A percentile compares a stretch with the other conserved stretches of the same genome.
Evolutionary conservation across 2,113 vertebrate species (phyloP).

Genomic region (Sceloporus tristichus): DNA sequence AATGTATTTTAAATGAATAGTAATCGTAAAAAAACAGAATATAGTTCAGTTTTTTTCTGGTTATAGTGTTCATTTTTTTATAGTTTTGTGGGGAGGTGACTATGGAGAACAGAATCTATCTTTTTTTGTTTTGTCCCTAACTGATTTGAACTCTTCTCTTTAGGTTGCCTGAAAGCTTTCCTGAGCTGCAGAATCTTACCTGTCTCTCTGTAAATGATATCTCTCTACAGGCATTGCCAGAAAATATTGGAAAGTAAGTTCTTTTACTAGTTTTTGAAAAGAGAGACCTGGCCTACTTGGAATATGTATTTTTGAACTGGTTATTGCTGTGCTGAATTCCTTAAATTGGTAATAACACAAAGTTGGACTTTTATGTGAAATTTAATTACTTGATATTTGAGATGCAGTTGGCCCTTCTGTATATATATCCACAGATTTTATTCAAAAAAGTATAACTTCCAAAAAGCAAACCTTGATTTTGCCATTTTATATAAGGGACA

Average conservation of each 20-base stretch:
- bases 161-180: conserved; percentile 96
- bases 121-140: conserved; percentile 41
- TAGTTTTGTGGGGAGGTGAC: not conserved
- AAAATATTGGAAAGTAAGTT: conserved; percentile 99
- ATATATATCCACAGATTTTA: no score
- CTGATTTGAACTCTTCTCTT: conserved; percentile 49
- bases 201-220: conserved; percentile 99
- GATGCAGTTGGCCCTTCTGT: no score
- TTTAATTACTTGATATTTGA: no score
- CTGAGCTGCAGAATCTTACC: conserved; percentile 92
- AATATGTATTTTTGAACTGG: no score
- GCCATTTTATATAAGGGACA: no score
- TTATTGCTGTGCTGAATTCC: no score
- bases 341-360: no score
- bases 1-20: not conserved
- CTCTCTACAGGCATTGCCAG: conserved; percentile 94
- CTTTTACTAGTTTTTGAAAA: not conserved
- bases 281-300: no score
- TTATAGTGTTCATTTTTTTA: not conserved
- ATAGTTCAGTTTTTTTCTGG: not conserved
- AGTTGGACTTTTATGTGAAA: no score
- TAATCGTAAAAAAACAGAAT: not conserved
- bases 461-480: no score
- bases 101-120: not conserved
- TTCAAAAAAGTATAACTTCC: no score